Evolutionary conservation across 2,797 vertebrate species (phyloP), one percentile per base, ranked within the genome.

Genomic region (Pelodytes ibericus): DNA sequence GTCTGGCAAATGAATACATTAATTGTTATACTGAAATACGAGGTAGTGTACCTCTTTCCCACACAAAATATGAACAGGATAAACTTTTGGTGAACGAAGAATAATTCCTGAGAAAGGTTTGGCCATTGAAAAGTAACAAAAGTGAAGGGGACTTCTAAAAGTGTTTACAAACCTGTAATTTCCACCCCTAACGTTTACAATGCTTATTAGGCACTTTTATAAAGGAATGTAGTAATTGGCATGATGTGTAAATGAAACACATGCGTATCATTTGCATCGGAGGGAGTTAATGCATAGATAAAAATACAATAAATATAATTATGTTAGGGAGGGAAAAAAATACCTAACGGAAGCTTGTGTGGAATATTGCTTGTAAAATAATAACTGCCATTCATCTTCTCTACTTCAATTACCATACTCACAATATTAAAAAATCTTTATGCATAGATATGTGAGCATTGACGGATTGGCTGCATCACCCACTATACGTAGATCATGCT

Each of bases 361-460:
- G 9, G 29, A 27, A 58, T 58, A 58, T 27, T 29, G 56, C 56
- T 26, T 15, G 56, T 26, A 26, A 11, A 22, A 58, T 58, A 58
- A 58, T 29, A 58, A 58, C 4, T 58, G 56, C 29, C 56, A 58
- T 58, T 27, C 29, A 11, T 29, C 56, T 58, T 58, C 56, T 26
- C 56, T 58, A 29, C 56, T 29, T 26, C 56, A 58, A 58, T 58
- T 58, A 58, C 56, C 25, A 22, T 29, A 6, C n/a, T 2, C 26
- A 6, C 9, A 58, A 58, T 58, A 26, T 58, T 58, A 58, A 58
- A 58, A 26, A 58, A 27, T 11, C 56, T 27, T 27, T 58, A 27
- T 58, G 24, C 4, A 26, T 25, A 58, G 56, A 22, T 27, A 58
- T 58, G 56, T 58, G 56, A 58, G 26, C 56, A 25, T 27, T 58